Base-by-base conservation (phyloP, 1,140 invertebrate species). In the Drosophila prosaltans region DNA sequence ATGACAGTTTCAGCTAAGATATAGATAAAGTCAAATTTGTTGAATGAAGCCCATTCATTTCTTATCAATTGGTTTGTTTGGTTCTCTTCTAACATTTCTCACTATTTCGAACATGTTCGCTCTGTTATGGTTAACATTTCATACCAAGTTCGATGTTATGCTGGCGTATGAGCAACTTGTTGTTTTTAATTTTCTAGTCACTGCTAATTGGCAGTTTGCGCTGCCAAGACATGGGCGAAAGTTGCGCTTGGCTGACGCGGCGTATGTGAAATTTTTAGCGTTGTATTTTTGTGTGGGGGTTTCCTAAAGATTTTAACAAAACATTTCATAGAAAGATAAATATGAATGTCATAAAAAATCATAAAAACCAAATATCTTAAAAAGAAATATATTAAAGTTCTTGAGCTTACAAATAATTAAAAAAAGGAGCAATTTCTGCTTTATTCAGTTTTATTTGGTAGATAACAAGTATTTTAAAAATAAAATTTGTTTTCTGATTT, bases 91-190 rank as follows among this genome's bases (percentile, higher is more conserved):
- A 39, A 59, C 32, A 40, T 8, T 10, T 6, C 1, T 1, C 21
- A 48, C 43, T 11, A 48, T 2, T 10, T 63, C 40, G 1, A 64
- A 64, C 61, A 9, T 1, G 11, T 63, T 62, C 2, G 45, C 40
- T 40, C 65, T 65, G 60, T 76, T 39, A 72, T 16, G 26, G n/a
- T 58, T 48, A 62, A 54, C 62, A 54, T 40, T 21, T 9, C 1
- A 4, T n/a, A 48, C 24, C 43, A 68, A 39, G 66, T 61, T 65
- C 32, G 59, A 5, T 32, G 65, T 24, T 60, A 76, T 68, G 69
- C 54, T 39, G 69, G 43, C 64, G 64, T 68, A 72, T 68, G 8
- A 45, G 65, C 69, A 76, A 76, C 74, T 26, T 76, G 69, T 72
- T 63, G 28, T 54, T 48, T 45, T 45, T 41, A 1, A 4, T 40